Evolutionary conservation across 2,888 invertebrate genomes (phyloP).

Genomic region (Amblyjoppa fuscipennis): DNA sequence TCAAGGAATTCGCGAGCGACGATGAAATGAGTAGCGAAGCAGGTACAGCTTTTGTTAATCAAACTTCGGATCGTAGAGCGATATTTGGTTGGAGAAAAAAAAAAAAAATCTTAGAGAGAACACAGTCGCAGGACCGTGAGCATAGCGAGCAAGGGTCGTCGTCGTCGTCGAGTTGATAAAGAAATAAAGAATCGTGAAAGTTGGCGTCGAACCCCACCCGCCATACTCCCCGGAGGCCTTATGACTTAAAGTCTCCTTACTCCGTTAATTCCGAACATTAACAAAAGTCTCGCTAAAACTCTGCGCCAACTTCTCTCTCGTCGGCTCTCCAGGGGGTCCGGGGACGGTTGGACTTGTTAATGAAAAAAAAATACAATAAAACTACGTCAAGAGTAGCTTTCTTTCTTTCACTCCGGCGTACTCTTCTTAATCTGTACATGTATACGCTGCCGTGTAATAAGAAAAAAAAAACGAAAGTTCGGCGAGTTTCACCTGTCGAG

Average conservation of each 20-base stretch:
- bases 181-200: constrained; percentile 85
- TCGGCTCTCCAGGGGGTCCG: constrained; percentile 76
- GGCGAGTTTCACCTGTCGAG: constrained; percentile 19
- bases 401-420: constrained; percentile 53
- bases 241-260: constrained; percentile 85
- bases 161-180: constrained; percentile 82
- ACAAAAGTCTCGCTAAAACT: constrained; percentile 85
- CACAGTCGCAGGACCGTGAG: constrained; percentile 16
- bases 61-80: constrained; percentile 62
- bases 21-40: constrained; percentile 21
- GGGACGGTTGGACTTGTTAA: constrained; percentile 82
- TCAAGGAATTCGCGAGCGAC: not conserved
- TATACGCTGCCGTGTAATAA: not conserved
- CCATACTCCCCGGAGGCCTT: constrained; percentile 82
- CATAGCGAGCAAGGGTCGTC: constrained; percentile 72
- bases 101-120: not conserved
- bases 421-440: constrained; percentile 7
- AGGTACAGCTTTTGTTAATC: constrained; percentile 55
- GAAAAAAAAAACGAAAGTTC: not conserved
- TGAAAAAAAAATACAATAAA: constrained; percentile 85
- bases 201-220: constrained; percentile 82
- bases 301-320: constrained; percentile 80
- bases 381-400: constrained; percentile 72
- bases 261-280: constrained; percentile 85
- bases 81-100: constrained; percentile 47